These are phyloP conservation scores for Acanthosepion pharaonis DNA, from an alignment of 2,888 invertebrate genomes.

Conservation along the genomic window DNA sequence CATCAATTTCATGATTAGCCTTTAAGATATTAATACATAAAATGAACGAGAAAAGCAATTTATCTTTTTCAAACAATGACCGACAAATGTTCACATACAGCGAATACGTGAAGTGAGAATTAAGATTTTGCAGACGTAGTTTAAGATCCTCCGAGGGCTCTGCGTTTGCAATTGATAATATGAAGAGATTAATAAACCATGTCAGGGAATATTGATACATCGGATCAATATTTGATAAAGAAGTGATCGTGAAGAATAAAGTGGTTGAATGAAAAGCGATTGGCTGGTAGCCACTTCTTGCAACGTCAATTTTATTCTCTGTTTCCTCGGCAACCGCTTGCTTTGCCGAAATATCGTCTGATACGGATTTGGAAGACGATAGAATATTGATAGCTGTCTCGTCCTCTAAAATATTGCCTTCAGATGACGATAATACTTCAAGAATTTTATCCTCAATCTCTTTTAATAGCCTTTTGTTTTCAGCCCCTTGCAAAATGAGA, in stretches of 20 bases:
- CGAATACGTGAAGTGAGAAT: slow-evolving; percentile 71
- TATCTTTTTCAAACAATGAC: slow-evolving; percentile 74
- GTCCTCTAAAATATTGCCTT: slow-evolving; percentile 75
- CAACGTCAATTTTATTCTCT: slow-evolving; percentile 71
- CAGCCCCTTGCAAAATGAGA: slow-evolving; percentile 72
- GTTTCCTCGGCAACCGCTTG: slow-evolving; percentile 72
- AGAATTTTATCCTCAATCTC: slow-evolving; percentile 74
- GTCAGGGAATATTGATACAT: slow-evolving; percentile 75
- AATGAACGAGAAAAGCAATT: slow-evolving; percentile 73
- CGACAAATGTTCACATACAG: slow-evolving; percentile 73
- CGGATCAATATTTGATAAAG: slow-evolving; percentile 73
- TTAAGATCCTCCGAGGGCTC: slow-evolving; percentile 67
- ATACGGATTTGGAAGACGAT: slow-evolving; percentile 72
- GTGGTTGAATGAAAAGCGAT: slow-evolving; percentile 72
- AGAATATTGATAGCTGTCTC: slow-evolving; percentile 74
- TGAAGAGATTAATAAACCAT: slow-evolving; percentile 74
- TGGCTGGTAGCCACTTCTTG: slow-evolving; percentile 70
- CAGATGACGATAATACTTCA: slow-evolving; percentile 71
- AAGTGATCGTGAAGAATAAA: slow-evolving; percentile 74
- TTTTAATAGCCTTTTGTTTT: slow-evolving; percentile 73
- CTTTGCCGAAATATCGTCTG: slow-evolving; percentile 73
- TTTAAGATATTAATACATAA: slow-evolving; percentile 71
- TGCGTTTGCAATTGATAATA: slow-evolving; percentile 72
- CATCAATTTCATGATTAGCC: slow-evolving; percentile 63
- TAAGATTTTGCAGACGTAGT: slow-evolving; percentile 64